Conservation (phyloP, 2,113 vertebrate genomes). For the Bettongia penicillata region DNA sequence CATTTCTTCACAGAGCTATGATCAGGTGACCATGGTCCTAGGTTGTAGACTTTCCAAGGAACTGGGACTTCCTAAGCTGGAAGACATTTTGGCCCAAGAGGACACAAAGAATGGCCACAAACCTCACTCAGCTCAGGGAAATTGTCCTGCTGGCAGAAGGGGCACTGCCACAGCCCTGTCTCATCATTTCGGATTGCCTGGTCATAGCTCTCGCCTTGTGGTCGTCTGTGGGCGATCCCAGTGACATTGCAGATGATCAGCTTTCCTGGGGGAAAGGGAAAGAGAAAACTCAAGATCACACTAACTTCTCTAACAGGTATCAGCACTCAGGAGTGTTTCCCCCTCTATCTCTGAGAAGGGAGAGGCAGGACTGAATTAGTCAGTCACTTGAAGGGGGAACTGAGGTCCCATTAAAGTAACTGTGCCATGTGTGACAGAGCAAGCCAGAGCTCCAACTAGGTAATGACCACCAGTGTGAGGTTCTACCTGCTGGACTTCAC, state of each 20-base stretch:
- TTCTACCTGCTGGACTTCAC: not conserved
- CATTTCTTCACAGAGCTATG: not conserved
- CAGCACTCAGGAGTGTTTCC: not conserved
- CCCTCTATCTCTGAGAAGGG: not conserved
- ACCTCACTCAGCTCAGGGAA: constrained; percentile 99
- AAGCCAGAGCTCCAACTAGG: not conserved
- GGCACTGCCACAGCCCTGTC: constrained; percentile 98
- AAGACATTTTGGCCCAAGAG: not conserved
- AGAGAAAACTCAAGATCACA: constrained; percentile 2
- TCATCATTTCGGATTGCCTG: constrained; percentile 97
- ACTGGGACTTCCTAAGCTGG: not conserved
- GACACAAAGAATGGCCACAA: constrained; percentile 6
- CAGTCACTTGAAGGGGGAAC: not conserved
- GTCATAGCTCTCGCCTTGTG: constrained; percentile 98
- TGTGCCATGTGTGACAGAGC: not conserved
- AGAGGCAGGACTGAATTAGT: not conserved
- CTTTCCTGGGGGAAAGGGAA: constrained; percentile 87
- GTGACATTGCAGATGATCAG: constrained; percentile 96
- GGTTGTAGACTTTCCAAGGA: not conserved
- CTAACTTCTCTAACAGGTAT: not conserved
- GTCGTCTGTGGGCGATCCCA: constrained; percentile 96
- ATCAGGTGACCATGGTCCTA: not conserved
- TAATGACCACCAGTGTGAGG: constrained; percentile 4
- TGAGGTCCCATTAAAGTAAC: not conserved
- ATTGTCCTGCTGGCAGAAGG: constrained; percentile 99